Evolutionary conservation across 64 coral and sea anemone genomes (phyloP), one percentile per base, ranked within the genome.

Genomic region (Montipora sp.): DNA sequence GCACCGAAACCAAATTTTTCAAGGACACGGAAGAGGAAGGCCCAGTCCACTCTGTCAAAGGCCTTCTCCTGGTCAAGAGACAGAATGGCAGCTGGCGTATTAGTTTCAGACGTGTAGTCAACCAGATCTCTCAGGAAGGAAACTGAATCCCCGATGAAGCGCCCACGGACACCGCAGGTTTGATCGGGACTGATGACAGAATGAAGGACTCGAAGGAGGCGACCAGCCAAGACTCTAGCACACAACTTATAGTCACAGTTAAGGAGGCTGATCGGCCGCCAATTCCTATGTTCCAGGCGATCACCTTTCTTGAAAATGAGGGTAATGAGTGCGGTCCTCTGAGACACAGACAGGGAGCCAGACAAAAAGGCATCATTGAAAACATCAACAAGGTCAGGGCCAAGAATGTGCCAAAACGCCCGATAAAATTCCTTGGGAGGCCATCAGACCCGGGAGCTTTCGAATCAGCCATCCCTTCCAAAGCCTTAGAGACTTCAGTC

Each of bases 31-130:
- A 9, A 49, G 5, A 78, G 15, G 8, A 78, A 78, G 1, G 14
- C 14, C 76, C 76, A 91, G 12, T 95, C 88, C 1, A 95, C 93
- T 0, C 93, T 5, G 19, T 94, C 84, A 9, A 93, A 93, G 16
- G 85, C 84, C 43, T 89, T 93, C 51, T 94, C 87, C 15, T 94
- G 88, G 22, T 91, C 89, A 10, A 95, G 8, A 1, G 83, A 75
- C 3, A 87, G 22, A 0, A 74, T 12, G 1, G 92, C 92, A 0
- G 59, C 19, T 12, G 87, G 79, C 7, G 7, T 22, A 8, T 61
- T 49, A 5, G 75, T 59, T 12, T 24, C 21, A 1, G n/a, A 5
- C 0, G 79, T 57, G 48, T 90, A 91, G 1, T 60, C 45, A 14
- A 91, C 23, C 1, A 76, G 20, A 59, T 95, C 93, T 0, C 51